Percentiles rank a stretch among this genome's conserved stretches.
Evolutionary conservation across 2,888 invertebrate species (phyloP).

Genomic region (Gari tellinella): DNA sequence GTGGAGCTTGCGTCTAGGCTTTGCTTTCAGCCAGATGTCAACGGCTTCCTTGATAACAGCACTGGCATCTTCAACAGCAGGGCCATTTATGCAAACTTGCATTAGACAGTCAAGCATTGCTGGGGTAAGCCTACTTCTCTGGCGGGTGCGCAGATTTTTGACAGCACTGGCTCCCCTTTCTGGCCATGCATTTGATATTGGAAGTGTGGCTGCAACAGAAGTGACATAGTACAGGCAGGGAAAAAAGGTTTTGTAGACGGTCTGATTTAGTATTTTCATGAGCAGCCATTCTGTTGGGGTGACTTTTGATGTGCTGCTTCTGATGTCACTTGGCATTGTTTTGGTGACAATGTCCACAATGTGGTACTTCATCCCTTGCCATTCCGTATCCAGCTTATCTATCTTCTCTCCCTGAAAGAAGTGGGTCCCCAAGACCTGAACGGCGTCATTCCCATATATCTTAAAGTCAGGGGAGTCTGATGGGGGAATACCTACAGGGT

Average conservation of each 20-base stretch:
- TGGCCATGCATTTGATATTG: constrained; percentile 59
- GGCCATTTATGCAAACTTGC: constrained; percentile 42
- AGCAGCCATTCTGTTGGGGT: constrained; percentile 27
- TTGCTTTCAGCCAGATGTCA: not conserved
- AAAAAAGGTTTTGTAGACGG: constrained; percentile 1
- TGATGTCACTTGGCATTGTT: constrained; percentile 11
- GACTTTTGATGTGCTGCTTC: not conserved
- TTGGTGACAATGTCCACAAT: constrained; percentile 8
- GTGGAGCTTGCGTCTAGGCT: constrained; percentile 22
- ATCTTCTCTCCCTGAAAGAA: constrained; percentile 10
- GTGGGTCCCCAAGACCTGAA: constrained; percentile 14
- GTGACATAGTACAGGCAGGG: constrained; percentile 15
- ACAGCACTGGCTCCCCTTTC: constrained; percentile 54
- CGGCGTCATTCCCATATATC: constrained; percentile 1
- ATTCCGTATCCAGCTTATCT: constrained; percentile 24
- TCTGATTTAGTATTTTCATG: constrained; percentile 1
- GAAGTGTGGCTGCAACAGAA: constrained; percentile 36
- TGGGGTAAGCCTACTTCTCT: constrained; percentile 20
- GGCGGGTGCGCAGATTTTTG: constrained; percentile 5
- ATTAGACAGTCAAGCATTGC: constrained; percentile 32
- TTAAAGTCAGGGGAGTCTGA: constrained; percentile 3
- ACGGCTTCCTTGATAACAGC: not conserved
- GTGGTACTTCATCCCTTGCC: constrained; percentile 35
- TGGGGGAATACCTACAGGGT: constrained; percentile 21
- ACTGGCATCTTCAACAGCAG: not conserved